Evolutionary conservation across 2,797 vertebrate species (phyloP).

Genomic region (Eulemur mongoz): DNA sequence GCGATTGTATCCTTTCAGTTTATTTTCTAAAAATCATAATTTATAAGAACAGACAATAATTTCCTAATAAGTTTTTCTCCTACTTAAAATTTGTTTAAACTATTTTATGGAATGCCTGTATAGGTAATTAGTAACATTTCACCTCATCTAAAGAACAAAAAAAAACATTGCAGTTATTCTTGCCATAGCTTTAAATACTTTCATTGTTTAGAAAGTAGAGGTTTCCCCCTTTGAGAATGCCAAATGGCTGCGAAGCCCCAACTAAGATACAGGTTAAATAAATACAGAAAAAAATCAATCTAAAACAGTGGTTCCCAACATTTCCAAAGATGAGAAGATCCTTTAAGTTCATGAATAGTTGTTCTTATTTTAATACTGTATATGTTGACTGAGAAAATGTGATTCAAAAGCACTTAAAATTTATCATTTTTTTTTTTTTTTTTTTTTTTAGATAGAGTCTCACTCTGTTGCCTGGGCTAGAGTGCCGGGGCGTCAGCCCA

Average conservation of each 20-base stretch:
- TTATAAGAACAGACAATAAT: not conserved
- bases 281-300: not conserved
- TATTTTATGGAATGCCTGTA: not conserved
- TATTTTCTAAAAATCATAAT: slow-evolving; percentile 31
- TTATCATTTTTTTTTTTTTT: not conserved
- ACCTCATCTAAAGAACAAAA: slow-evolving; percentile 23
- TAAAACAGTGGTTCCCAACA: not conserved
- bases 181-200: not conserved
- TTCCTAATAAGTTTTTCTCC: not conserved
- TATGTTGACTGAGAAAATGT: not conserved
- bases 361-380: not conserved
- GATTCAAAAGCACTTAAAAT: slow-evolving; percentile 25
- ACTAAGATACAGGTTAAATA: not conserved
- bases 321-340: not conserved
- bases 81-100: not conserved
- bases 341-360: not conserved
- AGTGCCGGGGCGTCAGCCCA: too few relatives aligned
- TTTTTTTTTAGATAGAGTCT: too few relatives aligned
- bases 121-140: not conserved
- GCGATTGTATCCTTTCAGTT: not conserved
- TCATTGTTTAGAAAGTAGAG: not conserved
- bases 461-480: too few relatives aligned
- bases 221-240: not conserved
- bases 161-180: not conserved
- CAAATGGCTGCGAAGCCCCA: not conserved